Evolutionary conservation across 2,113 vertebrate species (phyloP), one percentile per base, ranked within the genome.

Genomic region (Ellobius talpinus): DNA sequence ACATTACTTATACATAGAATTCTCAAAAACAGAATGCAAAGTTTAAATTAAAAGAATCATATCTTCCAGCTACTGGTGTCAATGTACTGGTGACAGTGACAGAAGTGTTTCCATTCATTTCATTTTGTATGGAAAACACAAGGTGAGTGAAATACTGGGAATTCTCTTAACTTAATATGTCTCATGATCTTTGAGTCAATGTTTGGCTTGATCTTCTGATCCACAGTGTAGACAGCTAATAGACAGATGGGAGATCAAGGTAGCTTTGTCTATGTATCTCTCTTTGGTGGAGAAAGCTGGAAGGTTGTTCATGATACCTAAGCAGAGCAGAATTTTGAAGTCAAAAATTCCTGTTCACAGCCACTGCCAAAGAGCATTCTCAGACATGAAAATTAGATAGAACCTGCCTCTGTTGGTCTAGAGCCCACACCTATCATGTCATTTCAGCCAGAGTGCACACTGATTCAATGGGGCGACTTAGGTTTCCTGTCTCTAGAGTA

Each of bases 61-160:
- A 4, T 19, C 31, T 19, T 31, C 65, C 13, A 39, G 23, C 33
- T 77, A 47, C 61, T 24, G 8, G 61, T 63, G 61, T 26, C 61
- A 63, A 24, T 76, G 39, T 3, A 79, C 4, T 65, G 47, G 11
- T 65, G 5, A 85, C 9, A 7, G 58, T 50, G 26, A 70, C 29
- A 91, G 24, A 94, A 78, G 87, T 45, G 21, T 1, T 93, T 68
- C 78, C 29, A 52, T 72, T 96, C 31, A 8, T 3, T 91, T 42
- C 66, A 74, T 21, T 78, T 91, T 93, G 31, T 19, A 55, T 9
- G 89, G 58, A 92, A 79, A 96, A 87, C 24, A 89, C 11, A 21
- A 65, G 77, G 36, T 77, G 65, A 84, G 10, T 39, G 73, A 82
- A 85, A 8, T 33, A 70, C 2, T 77, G 39, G 39, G 5, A 58